Conservation (phyloP, 2,797 vertebrate species). For the Dromococcyx pavoninus region DNA sequence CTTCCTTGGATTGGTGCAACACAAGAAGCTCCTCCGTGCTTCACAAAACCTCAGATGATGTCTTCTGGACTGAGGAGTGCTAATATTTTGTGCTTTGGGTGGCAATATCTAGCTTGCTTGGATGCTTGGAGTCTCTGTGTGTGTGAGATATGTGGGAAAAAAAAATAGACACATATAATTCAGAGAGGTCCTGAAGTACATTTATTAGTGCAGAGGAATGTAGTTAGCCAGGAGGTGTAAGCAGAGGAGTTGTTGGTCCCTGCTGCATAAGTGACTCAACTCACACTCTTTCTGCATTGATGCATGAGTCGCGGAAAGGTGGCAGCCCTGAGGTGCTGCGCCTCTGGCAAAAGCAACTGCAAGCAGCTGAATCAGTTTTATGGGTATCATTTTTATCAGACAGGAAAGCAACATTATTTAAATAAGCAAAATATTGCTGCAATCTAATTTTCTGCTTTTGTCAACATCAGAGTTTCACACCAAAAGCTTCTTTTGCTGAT, state of each 20-base stretch:
- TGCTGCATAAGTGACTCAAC: not conserved
- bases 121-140: not conserved
- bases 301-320: not conserved
- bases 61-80: not conserved
- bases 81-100: not conserved
- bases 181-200: not conserved
- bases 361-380: not conserved
- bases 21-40: not conserved
- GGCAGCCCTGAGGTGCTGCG: not conserved
- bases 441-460: not conserved
- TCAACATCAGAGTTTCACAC: not conserved
- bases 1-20: not conserved
- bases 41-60: not conserved
- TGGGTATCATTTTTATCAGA: not conserved
- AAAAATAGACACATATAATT: not conserved
- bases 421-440: not conserved
- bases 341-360: not conserved
- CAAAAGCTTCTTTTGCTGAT: not conserved
- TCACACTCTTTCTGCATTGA: not conserved
- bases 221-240: not conserved
- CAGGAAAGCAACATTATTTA: not conserved
- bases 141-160: not conserved
- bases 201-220: not conserved
- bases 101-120: not conserved
- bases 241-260: not conserved